Conservation (phyloP, 92 coral and sea anemone genomes). For the Muricea muricata region DNA sequence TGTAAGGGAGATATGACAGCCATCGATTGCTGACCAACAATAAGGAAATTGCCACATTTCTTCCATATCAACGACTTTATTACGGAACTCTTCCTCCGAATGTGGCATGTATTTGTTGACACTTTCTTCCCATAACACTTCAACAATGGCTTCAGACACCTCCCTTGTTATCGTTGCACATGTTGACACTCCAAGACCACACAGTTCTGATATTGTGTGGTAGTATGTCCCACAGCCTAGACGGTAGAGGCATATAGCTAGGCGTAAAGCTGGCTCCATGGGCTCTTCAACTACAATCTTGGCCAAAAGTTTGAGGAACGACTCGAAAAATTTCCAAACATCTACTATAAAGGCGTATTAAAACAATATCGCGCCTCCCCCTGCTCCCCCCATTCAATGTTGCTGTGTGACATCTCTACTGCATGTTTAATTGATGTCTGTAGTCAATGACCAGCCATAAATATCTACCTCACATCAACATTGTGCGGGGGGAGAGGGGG, state of each 20-base stretch:
- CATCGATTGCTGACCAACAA: conserved; percentile 66
- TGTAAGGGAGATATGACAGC: conserved; percentile 63
- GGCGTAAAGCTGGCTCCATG: conserved; percentile 8
- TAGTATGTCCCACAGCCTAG: conserved; percentile 32
- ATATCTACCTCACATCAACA: too few relatives aligned
- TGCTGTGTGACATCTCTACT: too few relatives aligned
- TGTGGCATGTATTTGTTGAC: conserved; percentile 41
- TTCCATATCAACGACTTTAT: conserved; percentile 63
- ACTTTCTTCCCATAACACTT: conserved; percentile 34
- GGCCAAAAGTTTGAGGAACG: too few relatives aligned
- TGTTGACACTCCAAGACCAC: conserved; percentile 50
- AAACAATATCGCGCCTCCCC: too few relatives aligned
- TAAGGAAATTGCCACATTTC: conserved; percentile 68
- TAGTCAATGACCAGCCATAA: too few relatives aligned
- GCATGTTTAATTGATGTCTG: too few relatives aligned
- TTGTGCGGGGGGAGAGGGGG: too few relatives aligned
- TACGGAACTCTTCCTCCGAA: conserved; percentile 25
- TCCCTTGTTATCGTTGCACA: conserved; percentile 22
- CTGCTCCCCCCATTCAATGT: too few relatives aligned
- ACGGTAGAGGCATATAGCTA: conserved; percentile 35
- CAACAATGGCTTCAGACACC: conserved; percentile 41
- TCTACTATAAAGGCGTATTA: too few relatives aligned
- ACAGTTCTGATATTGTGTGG: conserved; percentile 42
- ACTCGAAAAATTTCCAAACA: too few relatives aligned
- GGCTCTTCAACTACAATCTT: background rate